These are phyloP conservation scores for Nipponia nippon DNA, from an alignment of 2,113 vertebrate genomes.

Conservation along the genomic window DNA sequence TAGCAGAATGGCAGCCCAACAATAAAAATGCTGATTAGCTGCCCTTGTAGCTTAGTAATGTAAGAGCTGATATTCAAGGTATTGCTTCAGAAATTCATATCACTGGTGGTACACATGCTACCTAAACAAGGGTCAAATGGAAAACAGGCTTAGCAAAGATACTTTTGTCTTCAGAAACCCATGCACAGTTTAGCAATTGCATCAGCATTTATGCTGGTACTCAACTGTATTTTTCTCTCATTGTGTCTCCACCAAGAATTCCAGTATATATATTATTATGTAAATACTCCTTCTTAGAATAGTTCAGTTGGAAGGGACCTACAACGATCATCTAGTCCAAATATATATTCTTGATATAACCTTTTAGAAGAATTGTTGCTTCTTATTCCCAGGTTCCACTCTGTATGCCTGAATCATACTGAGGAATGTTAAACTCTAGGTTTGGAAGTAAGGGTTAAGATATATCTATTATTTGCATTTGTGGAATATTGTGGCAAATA, in stretches of 20 bases:
- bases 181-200: neutral
- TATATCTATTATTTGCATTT: neutral
- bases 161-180: neutral
- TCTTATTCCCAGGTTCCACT: neutral
- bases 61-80: neutral
- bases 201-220: neutral
- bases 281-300: neutral
- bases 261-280: neutral
- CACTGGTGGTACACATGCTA: neutral
- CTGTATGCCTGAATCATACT: neutral
- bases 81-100: neutral
- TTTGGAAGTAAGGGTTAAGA: neutral
- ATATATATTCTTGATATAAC: neutral
- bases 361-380: neutral
- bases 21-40: neutral
- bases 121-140: neutral
- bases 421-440: neutral
- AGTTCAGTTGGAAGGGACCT: neutral
- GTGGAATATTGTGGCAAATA: neutral
- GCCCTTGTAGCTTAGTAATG: neutral
- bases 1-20: neutral
- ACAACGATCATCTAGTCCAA: neutral
- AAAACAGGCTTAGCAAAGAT: neutral
- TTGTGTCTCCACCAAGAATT: neutral
- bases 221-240: neutral